Conservation (phyloP, 2,888 invertebrate species). For the Drosophila infuscata region DNA sequence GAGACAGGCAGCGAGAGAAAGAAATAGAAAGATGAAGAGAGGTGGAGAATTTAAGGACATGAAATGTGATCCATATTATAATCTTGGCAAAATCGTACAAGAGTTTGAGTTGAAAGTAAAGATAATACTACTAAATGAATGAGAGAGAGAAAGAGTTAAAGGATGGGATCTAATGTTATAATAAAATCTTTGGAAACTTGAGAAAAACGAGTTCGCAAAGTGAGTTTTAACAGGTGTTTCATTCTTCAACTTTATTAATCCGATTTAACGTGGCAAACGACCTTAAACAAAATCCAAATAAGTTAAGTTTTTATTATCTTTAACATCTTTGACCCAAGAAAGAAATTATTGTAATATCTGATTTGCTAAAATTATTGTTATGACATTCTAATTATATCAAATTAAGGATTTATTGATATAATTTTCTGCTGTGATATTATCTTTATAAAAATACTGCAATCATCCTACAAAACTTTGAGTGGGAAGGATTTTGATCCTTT, state of each 20-base stretch:
- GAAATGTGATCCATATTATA: neutral
- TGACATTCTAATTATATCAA: neutral
- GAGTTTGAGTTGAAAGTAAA: no score
- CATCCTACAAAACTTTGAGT: neutral
- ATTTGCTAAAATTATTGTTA: neutral
- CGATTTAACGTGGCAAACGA: neutral
- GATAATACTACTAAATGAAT: neutral
- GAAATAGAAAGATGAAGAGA: neutral
- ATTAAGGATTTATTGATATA: neutral
- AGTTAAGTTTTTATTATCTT: neutral
- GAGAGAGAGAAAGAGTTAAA: neutral
- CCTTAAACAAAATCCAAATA: neutral
- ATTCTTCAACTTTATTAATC: neutral
- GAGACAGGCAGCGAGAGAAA: neutral
- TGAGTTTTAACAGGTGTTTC: neutral
- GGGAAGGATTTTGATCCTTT: rapidly evolving
- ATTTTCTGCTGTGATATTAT: neutral
- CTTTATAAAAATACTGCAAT: neutral
- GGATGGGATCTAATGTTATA: neutral
- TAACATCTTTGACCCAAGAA: neutral
- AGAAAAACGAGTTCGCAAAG: neutral
- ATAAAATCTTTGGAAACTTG: neutral
- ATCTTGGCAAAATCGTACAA: neutral
- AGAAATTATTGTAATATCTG: neutral
- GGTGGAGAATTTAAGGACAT: neutral